Percentiles rank a stretch among this genome's conserved stretches.
Conservation (phyloP, 2,113 vertebrate genomes). For the Ochotona princeps region DNA sequence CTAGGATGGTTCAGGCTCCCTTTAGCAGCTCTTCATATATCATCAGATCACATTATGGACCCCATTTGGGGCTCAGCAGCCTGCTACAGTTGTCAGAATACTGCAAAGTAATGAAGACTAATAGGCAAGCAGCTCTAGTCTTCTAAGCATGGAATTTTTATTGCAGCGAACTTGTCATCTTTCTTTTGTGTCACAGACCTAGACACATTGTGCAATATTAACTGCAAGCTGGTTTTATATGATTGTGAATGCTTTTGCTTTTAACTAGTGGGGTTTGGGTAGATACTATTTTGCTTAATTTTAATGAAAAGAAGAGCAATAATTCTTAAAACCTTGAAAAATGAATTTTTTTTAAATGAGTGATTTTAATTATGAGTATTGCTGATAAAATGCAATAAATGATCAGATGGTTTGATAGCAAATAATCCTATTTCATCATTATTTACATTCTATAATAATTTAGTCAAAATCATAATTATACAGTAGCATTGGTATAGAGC, state of each 20-base stretch:
- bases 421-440: conserved; percentile 68
- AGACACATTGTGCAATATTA: conserved; percentile 89
- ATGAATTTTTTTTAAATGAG: conserved; percentile 69
- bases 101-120: conserved; percentile 97
- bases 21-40: conserved; percentile 96
- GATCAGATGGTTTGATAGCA: conserved; percentile 68
- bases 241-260: conserved; percentile 88
- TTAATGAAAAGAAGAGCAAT: conserved; percentile 83
- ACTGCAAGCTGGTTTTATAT: conserved; percentile 85
- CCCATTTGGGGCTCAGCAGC: conserved; percentile 94
- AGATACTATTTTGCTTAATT: conserved; percentile 84
- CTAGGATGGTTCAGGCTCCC: conserved; percentile 91
- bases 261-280: conserved; percentile 84
- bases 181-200: conserved; percentile 92
- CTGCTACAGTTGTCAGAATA: conserved; percentile 94
- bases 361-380: conserved; percentile 76
- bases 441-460: conserved; percentile 67
- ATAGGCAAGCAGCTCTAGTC: conserved; percentile 91
- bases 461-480: conserved; percentile 65
- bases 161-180: conserved; percentile 93
- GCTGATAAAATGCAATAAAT: conserved; percentile 76
- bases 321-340: conserved; percentile 74
- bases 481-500: conserved; percentile 49
- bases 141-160: conserved; percentile 95
- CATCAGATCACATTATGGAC: conserved; percentile 95